Conservation (phyloP, 2,797 vertebrate species). For the Melanotaenia boesemani region DNA sequence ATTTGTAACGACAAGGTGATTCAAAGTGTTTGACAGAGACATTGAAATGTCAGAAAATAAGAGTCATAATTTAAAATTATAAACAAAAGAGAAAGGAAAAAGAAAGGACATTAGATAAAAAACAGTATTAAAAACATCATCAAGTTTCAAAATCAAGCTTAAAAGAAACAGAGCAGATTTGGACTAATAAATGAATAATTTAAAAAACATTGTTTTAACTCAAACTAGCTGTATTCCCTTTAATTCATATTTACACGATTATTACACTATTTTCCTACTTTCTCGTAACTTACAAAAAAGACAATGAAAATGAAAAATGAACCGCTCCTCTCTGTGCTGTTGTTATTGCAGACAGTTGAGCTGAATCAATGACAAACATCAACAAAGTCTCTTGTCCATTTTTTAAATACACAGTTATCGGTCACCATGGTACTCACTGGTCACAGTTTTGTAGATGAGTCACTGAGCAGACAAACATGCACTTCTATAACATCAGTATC, state of each 20-base stretch:
- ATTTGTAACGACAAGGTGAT: no score
- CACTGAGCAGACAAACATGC: not conserved
- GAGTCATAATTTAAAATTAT: no score
- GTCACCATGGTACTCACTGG: not conserved
- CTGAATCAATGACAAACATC: constrained; percentile 19
- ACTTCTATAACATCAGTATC: constrained; percentile 12
- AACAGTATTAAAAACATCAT: no score
- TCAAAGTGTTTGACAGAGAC: no score
- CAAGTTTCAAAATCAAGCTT: no score
- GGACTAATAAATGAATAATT: no score
- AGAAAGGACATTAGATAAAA: no score
- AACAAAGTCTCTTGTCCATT: constrained; percentile 5
- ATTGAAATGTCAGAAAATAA: no score
- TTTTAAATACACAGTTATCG: constrained; percentile 31
- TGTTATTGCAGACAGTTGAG: not conserved
- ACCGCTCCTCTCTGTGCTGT: not conserved
- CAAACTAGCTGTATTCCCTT: not conserved
- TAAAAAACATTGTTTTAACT: constrained; percentile 1
- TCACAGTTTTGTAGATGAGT: constrained; percentile 17
- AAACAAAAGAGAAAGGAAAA: no score
- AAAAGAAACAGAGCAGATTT: no score
- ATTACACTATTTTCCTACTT: not conserved
- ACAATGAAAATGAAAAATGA: not conserved
- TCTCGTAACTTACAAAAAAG: constrained; percentile 8
- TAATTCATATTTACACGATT: not conserved